These are phyloP conservation scores for Cephalopachus bancanus DNA, from an alignment of 2,797 vertebrate genomes.

Conservation along the genomic window DNA sequence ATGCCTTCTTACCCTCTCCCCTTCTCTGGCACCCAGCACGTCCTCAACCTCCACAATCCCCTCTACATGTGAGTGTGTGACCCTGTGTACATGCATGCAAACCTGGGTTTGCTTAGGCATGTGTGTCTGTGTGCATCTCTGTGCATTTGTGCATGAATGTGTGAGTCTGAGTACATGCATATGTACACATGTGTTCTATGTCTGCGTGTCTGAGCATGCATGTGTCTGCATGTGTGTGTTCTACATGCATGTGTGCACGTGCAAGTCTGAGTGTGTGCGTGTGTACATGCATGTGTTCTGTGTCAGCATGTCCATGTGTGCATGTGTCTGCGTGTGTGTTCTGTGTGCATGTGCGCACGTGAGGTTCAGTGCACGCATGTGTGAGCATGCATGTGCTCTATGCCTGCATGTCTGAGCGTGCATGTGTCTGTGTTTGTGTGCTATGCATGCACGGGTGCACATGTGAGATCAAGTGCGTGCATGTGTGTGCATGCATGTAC, in stretches of 20 bases:
- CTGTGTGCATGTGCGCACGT: neutral
- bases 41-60: no score
- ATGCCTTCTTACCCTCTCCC: neutral
- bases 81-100: neutral
- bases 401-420: no score
- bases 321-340: neutral
- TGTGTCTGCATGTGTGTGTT: no score
- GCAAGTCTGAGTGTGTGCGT: neutral
- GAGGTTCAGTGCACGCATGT: no score
- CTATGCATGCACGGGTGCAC: no score
- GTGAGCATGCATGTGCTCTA: no score
- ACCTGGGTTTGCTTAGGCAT: neutral
- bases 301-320: neutral
- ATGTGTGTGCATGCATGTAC: no score
- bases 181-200: no score
- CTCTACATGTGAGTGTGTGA: neutral
- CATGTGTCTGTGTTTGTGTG: no score
- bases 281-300: fast-evolving
- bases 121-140: neutral
- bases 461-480: no score
- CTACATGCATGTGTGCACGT: neutral
- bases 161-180: neutral
- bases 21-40: neutral
- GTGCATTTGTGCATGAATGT: neutral
- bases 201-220: neutral